These are phyloP conservation scores for Teleopsis dalmanni DNA, from an alignment of 1,140 invertebrate genomes.

Conservation along the genomic window DNA sequence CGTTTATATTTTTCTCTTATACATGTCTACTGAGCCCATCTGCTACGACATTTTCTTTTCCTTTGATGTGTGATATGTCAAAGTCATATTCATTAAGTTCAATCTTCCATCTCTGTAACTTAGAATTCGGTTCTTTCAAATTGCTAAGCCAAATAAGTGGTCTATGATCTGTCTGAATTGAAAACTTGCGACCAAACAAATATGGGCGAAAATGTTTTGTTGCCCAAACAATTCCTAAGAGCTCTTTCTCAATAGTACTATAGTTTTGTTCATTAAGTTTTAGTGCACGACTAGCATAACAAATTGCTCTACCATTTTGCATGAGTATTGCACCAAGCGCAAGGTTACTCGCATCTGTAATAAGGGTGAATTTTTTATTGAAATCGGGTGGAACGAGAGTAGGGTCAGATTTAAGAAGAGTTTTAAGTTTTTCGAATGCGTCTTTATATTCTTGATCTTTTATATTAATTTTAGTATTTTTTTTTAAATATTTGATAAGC, in stretches of 20 bases:
- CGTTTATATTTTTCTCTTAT: too few species aligned
- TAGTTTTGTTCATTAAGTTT: slow-evolving; percentile 40
- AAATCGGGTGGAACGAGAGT: slow-evolving; percentile 3
- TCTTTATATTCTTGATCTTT: slow-evolving; percentile 2
- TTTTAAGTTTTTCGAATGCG: slow-evolving; percentile 11
- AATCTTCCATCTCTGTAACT: background rate
- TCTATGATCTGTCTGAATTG: background rate
- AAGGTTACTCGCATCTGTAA: slow-evolving; percentile 10
- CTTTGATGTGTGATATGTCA: background rate
- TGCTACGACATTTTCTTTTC: background rate
- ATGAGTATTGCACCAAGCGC: slow-evolving; percentile 16
- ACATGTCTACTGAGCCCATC: background rate
- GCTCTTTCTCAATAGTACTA: slow-evolving; percentile 41
- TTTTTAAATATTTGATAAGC: slow-evolving; percentile 4
- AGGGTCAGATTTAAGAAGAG: background rate
- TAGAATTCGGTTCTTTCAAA: background rate
- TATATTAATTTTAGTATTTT: slow-evolving; percentile 1
- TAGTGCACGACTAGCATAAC: slow-evolving; percentile 42
- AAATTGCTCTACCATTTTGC: slow-evolving; percentile 21
- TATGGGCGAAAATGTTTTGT: slow-evolving; percentile 46
- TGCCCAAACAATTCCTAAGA: slow-evolving; percentile 42
- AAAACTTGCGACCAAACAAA: slow-evolving; percentile 31
- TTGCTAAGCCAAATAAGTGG: background rate
- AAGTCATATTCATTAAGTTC: background rate
- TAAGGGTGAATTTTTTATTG: slow-evolving; percentile 4